Evolutionary conservation across 2,888 invertebrate genomes (phyloP), one percentile per base, ranked within the genome.

Genomic region (Nasonovia ribisnigri): DNA sequence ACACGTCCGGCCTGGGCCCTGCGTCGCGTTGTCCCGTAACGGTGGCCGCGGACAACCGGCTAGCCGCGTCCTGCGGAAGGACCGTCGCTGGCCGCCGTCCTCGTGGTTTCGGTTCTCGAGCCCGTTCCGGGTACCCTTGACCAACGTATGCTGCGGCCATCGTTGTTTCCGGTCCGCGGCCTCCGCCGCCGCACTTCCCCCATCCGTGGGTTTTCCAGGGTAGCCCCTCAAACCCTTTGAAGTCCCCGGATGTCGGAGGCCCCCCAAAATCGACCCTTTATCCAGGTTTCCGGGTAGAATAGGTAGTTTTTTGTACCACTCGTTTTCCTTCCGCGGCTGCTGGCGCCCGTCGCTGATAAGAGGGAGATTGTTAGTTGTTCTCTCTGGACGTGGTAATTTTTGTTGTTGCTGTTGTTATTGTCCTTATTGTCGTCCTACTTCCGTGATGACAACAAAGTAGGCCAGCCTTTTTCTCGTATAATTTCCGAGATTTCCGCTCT

Each of bases 51-150:
- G 36, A 20, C 16, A 36, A 20, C 20, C 36, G 16, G 77, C 8
- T 8, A 77, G 77, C 36, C 29, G 0, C 36, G 36, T 77, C 36
- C 77, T 8, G 20, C 20, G 36, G 36, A 1, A 1, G 36, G 36
- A 77, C 20, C 36, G 20, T 20, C 8, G 67, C n/a, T 67, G 16
- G 16, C 16, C 36, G 8, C 36, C 36, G 20, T 77, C 86, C 86
- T 92, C 91, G 60, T 86, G 46, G 86, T 92, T 43, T 57, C n/a
- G 20, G 36, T 77, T 77, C 36, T 36, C 20, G 36, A 6, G 26
- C 42, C 24, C n/a, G 57, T 91, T 91, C 86, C 91, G 60, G 57
- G 57, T 92, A 92, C 86, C 91, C 91, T 92, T 92, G 91, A 87
- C 60, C 60, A 60, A 87, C 87, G 91, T 92, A 77, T 67, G 36